Evolutionary conservation across 2,797 vertebrate genomes (phyloP), one percentile per base, ranked within the genome.

Genomic region (Sparidentex hasta): DNA sequence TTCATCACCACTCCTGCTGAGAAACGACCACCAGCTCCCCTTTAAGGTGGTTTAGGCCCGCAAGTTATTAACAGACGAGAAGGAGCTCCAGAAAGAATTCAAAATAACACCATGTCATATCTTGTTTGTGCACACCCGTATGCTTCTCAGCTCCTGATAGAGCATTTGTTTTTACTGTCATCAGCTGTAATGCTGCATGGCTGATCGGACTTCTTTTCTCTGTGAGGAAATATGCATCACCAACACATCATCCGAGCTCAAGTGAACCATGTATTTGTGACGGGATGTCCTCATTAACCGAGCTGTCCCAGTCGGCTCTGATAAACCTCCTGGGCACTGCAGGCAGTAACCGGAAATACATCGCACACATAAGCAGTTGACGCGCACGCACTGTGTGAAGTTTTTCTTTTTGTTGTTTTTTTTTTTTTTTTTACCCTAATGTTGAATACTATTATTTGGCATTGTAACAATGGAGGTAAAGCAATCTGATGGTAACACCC

Each of bases 251-350:
- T 38, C 27, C 1, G 16, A 21, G 16, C 56, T 51, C 59, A 52
- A 62, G 33, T 20, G 33, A 74, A 21, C 23, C 52, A 23, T 44
- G 14, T 27, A 25, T 59, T 54, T 56, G 44, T 72, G 46, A 57
- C 46, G 20, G 12, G 63, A 69, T 47, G 74, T 76, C 69, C 69
- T 73, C 64, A 71, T 81, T 76, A 81, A 46, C 44, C 4, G 16
- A 51, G 51, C 46, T 38, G 63, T 51, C 47, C 47, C 18, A 43
- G 6, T 43, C 20, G 13, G 38, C 38, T 13, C 63, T 50, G 27
- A 27, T 33, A 33, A 57, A 46, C 50, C 74, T 73, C 57, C 16
- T 57, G 50, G 33, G 57, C 55, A 38, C n/a, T 41, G 64, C 52
- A 66, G 56, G 43, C 62, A 25, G 44, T 41, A 25, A 76, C 23